Evolutionary conservation across 2,888 invertebrate genomes (phyloP).

Genomic region (Melieria picta): DNA sequence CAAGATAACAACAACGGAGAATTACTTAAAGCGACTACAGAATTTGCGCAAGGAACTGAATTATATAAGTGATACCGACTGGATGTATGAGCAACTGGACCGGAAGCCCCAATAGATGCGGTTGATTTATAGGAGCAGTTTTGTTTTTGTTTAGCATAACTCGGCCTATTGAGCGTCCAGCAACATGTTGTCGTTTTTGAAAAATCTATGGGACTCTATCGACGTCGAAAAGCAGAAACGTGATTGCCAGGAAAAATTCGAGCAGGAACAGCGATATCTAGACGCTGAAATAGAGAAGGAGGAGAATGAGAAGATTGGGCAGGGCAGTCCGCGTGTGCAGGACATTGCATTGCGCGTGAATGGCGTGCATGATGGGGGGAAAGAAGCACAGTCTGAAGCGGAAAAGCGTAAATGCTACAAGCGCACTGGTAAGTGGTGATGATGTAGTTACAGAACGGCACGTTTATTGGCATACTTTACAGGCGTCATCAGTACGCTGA

Average conservation of each 20-base stretch:
- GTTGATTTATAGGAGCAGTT: background rate
- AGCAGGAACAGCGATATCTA: conserved; percentile 66
- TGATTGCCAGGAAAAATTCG: conserved; percentile 63
- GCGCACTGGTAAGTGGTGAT: conserved; percentile 47
- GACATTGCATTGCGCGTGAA: conserved; percentile 29
- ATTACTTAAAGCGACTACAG: conserved; percentile 78
- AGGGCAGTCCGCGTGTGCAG: conserved; percentile 29
- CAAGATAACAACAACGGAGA: conserved; percentile 72
- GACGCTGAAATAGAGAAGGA: conserved; percentile 57
- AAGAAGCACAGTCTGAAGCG: background rate
- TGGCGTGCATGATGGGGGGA: conserved; percentile 8
- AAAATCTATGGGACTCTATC: conserved; percentile 65
- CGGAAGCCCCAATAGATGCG: conserved; percentile 61
- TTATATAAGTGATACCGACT: conserved; percentile 81
- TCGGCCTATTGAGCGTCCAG: no score
- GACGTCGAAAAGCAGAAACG: conserved; percentile 51
- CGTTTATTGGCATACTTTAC: background rate
- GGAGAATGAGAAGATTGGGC: conserved; percentile 30
- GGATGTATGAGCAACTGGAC: conserved; percentile 80
- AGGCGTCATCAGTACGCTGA: conserved; percentile 73
- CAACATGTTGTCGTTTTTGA: conserved; percentile 68
- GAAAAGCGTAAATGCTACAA: conserved; percentile 45
- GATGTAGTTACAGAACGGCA: background rate
- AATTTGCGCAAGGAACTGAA: conserved; percentile 79
- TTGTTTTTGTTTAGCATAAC: no score